A percentile compares a stretch with the other conserved stretches of the same genome.
Conservation (phyloP, 1,140 invertebrate genomes). For the Temnothorax curvispinosus region DNA sequence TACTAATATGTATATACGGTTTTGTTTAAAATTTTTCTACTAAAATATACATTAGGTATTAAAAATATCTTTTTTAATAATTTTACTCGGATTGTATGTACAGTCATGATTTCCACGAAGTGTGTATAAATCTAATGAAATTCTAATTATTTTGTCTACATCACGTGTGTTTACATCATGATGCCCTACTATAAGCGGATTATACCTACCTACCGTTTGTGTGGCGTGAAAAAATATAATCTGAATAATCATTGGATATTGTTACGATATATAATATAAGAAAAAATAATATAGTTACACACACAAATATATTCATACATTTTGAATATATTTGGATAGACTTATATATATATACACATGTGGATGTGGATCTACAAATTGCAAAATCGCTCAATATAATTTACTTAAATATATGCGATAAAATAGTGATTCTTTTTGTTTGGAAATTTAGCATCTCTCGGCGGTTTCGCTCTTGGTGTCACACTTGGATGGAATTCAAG, state of each 20-base stretch:
- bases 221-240: not conserved
- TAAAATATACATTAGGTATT: not conserved
- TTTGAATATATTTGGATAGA: not conserved
- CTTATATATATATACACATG: no score
- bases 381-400: not conserved
- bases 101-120: not conserved
- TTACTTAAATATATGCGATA: not conserved
- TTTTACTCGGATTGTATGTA: not conserved
- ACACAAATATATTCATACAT: not conserved
- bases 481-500: slow-evolving; percentile 77
- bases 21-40: no score
- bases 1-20: no score
- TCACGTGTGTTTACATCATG: not conserved
- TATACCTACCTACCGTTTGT: not conserved
- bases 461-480: slow-evolving; percentile 76
- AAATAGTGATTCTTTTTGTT: not conserved
- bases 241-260: not conserved
- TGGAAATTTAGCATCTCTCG: slow-evolving; percentile 73
- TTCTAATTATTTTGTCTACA: not conserved
- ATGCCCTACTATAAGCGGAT: not conserved
- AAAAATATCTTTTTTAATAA: not conserved
- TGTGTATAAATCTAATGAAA: not conserved
- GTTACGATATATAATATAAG: not conserved
- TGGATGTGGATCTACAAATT: not conserved
- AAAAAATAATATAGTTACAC: not conserved